Conservation (phyloP, 2,888 invertebrate genomes). For the Cistogaster globosa region DNA sequence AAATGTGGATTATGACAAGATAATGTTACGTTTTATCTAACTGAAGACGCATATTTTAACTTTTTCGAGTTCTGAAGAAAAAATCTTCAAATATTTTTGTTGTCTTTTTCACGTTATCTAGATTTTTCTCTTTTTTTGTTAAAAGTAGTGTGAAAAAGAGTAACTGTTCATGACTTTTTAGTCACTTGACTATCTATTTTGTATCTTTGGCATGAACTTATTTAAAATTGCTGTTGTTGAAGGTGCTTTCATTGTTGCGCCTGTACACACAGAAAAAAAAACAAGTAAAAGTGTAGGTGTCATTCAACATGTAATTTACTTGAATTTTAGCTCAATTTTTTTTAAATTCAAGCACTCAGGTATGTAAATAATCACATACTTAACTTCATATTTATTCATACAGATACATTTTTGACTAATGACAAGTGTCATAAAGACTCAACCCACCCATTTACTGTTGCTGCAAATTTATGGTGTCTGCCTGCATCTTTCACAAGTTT, state of each 20-base stretch:
- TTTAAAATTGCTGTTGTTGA: slow-evolving; percentile 8
- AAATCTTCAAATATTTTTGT: too few species aligned
- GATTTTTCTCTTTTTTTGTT: too few species aligned
- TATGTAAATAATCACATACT: slow-evolving; percentile 8
- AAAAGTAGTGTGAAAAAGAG: not conserved
- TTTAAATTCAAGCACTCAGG: slow-evolving; percentile 13
- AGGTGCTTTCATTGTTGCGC: slow-evolving; percentile 6
- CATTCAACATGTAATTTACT: slow-evolving; percentile 41
- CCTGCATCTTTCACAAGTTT: slow-evolving; percentile 1
- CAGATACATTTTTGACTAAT: slow-evolving; percentile 62
- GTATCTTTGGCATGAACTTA: slow-evolving; percentile 6
- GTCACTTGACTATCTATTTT: not conserved
- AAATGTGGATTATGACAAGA: too few species aligned
- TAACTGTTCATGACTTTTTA: not conserved
- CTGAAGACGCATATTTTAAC: too few species aligned
- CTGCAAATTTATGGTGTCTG: slow-evolving; percentile 27
- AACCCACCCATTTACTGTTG: slow-evolving; percentile 53
- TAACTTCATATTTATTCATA: not conserved
- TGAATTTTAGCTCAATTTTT: slow-evolving; percentile 15
- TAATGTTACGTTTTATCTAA: too few species aligned
- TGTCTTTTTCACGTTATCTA: too few species aligned
- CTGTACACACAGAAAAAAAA: too few species aligned
- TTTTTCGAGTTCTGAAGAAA: too few species aligned
- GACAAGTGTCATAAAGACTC: slow-evolving; percentile 66
- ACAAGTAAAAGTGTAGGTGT: slow-evolving; percentile 56